Evolutionary conservation across 2,113 vertebrate genomes (phyloP).

Genomic region (Python bivittatus): DNA sequence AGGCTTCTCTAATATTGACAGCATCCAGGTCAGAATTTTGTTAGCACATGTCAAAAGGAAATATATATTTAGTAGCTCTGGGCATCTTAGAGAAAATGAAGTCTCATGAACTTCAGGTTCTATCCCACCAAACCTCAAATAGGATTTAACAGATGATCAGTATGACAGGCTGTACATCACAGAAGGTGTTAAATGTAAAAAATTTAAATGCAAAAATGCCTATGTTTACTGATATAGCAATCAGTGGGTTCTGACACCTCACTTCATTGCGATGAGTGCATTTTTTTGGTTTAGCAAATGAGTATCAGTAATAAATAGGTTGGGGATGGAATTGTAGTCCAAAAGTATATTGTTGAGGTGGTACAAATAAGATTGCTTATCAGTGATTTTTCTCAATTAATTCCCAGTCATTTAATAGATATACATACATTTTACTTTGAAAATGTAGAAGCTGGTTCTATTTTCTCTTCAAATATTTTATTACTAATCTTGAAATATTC

Average conservation of each 20-base stretch:
- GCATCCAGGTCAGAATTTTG: neutral
- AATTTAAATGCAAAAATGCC: neutral
- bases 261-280: neutral
- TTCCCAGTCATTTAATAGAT: neutral
- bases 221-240: neutral
- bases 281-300: neutral
- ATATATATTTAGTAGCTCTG: neutral
- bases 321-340: neutral
- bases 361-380: neutral
- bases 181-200: neutral
- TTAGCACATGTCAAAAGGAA: neutral
- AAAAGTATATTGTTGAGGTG: neutral
- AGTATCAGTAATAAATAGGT: neutral
- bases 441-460: neutral
- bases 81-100: neutral
- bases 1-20: neutral
- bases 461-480: neutral
- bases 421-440: constrained; percentile 25
- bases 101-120: neutral
- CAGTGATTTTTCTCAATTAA: neutral
- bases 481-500: constrained; percentile 19
- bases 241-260: neutral
- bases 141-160: neutral
- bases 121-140: neutral
- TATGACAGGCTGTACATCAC: neutral